Evolutionary conservation across 2,888 invertebrate genomes (phyloP).

Genomic region (Dicyrtoma fusca): DNA sequence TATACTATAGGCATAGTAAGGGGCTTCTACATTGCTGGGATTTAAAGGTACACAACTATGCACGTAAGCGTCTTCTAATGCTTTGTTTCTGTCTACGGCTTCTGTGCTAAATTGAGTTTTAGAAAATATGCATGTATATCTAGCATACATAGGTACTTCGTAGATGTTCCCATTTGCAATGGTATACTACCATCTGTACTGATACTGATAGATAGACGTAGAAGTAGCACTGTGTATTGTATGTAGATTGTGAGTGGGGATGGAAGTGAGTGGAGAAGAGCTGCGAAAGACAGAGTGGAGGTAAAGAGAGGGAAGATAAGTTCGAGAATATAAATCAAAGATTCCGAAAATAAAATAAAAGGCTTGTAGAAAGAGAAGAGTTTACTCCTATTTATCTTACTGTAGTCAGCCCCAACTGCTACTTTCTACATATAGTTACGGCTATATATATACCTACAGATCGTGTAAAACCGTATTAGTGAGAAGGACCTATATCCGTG

Average conservation of each 20-base stretch:
- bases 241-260: conserved; percentile 4
- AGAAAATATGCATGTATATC: no score
- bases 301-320: conserved; percentile 18
- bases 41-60: no score
- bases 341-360: conserved; percentile 53
- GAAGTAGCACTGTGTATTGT: neutral
- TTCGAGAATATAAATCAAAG: conserved; percentile 50
- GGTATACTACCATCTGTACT: neutral
- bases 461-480: neutral
- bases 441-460: neutral
- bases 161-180: no score
- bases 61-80: no score
- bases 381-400: conserved; percentile 51
- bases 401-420: neutral
- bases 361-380: conserved; percentile 34
- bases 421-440: neutral
- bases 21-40: no score
- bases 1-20: no score
- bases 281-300: neutral
- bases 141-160: no score
- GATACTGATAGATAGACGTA: conserved; percentile 3
- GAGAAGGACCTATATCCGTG: neutral
- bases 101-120: no score
- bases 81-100: no score
- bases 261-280: neutral